A percentile compares a stretch with the other conserved stretches of the same genome.
Conservation (phyloP, 53 echinoderm and acorn worm species). For the Paracentrotus lividus region DNA sequence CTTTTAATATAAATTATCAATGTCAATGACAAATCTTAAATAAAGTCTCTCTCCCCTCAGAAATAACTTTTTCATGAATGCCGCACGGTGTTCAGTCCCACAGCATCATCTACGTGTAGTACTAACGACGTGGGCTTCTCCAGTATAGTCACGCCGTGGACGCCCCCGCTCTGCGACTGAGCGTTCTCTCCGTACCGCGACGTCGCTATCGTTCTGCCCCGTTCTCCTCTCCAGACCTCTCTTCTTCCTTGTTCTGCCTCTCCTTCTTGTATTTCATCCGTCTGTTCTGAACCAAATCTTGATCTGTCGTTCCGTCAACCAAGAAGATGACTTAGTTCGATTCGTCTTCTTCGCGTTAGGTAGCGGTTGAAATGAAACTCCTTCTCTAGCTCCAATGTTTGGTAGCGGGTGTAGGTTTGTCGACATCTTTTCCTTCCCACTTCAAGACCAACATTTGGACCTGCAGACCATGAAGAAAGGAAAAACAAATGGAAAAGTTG, state of each 20-base stretch:
- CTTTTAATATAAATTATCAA: conserved; percentile 42
- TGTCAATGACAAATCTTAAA: conserved; percentile 45
- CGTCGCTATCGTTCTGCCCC: conserved; percentile 59
- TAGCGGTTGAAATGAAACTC: conserved; percentile 98
- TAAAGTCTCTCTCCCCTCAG: background rate
- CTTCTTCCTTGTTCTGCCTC: conserved; percentile 74
- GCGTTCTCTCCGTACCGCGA: conserved; percentile 8
- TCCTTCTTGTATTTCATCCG: conserved; percentile 85
- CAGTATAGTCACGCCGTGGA: conserved; percentile 38
- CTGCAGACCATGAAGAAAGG: conserved; percentile 21
- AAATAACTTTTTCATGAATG: conserved; percentile 55
- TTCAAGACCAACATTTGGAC: conserved; percentile 67
- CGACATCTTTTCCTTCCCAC: conserved; percentile 89
- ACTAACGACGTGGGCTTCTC: conserved; percentile 67
- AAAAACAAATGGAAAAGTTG: too few species aligned
- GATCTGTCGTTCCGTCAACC: conserved; percentile 97
- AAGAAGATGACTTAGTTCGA: conserved; percentile 94
- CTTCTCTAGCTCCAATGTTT: conserved; percentile 97
- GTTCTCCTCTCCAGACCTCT: conserved; percentile 63
- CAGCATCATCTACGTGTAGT: conserved; percentile 63
- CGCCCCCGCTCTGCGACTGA: conserved; percentile 5
- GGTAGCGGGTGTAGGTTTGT: conserved; percentile 98
- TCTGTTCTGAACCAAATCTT: conserved; percentile 99
- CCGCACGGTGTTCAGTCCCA: conserved; percentile 60
- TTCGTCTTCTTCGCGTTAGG: conserved; percentile 91